Base-by-base conservation (phyloP, 2,113 vertebrate species). In the Pao palembangensis region DNA sequence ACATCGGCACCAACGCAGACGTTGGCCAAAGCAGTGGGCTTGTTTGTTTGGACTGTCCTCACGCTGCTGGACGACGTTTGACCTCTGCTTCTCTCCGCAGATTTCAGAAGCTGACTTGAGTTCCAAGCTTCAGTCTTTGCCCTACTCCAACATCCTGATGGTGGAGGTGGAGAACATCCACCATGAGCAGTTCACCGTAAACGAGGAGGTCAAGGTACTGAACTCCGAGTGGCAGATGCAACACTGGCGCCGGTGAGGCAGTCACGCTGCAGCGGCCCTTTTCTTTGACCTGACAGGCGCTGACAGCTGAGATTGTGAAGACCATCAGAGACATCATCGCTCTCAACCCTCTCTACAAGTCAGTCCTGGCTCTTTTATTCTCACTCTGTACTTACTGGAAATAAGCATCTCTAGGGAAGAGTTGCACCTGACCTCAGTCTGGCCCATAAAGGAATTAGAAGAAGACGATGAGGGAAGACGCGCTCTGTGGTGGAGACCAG, bases 251-350 rank as follows among this genome's bases (percentile, higher is more conserved):
- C 5, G 25, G 3, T 28, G 1, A 28, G 5, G 3, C 2, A 28
- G 25, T 7, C 5, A 1, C 25, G 25, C 25, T 28, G 25, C 25
- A 28, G 25, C 25, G 25, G 25, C 25, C 6, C 25, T 3, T 17
- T n/a, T 53, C 6, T 71, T 17, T 55, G 11, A 15, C 68, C 5
- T 63, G 41, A 49, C 64, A 99, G 97, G 97, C 97, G 0, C 90
- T 99, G 55, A 99, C 97, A 0, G 97, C 97, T 1, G 97, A 99
- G 90, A 98, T 99, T 0, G 97, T 99, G 70, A 99, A 99, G 86
- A 99, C 97, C 41, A 99, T 99, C 77, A 91, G 97, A 48, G 97
- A 99, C 87, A 99, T 99, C 84, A 99, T 99, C 17, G 93, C 97
- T 17, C 81, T 99, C 74, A 99, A 99, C 78, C 97, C 97, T 0